These are phyloP conservation scores for Arnoldichthys spilopterus DNA, from an alignment of 2,797 vertebrate genomes.

Conservation along the genomic window DNA sequence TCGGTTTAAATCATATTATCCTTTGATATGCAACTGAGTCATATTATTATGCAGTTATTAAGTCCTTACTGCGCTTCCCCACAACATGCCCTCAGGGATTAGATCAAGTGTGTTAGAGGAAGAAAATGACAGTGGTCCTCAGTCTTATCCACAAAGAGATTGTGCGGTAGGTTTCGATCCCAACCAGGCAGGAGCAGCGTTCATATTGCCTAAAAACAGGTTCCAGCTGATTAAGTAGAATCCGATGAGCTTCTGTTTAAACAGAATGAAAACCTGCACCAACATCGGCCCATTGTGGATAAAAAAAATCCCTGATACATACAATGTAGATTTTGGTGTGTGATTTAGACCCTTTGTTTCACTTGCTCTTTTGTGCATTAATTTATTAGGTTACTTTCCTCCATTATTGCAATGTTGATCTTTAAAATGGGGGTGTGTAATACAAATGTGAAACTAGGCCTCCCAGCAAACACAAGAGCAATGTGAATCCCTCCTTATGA, in stretches of 20 bases:
- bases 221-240: no score
- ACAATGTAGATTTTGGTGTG: not conserved
- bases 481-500: constrained; percentile 31
- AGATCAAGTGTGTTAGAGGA: not conserved
- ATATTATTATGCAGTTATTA: not conserved
- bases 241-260: no score
- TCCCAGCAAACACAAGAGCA: constrained; percentile 15
- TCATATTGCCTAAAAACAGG: no score
- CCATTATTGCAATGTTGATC: not conserved
- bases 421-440: not conserved
- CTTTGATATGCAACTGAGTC: not conserved
- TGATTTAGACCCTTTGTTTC: not conserved
- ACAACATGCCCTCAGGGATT: not conserved
- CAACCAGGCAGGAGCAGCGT: no score
- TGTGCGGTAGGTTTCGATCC: no score
- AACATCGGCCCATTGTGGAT: no score
- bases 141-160: no score
- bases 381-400: not conserved
- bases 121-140: no score
- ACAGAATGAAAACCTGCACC: no score
- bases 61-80: not conserved
- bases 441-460: not conserved
- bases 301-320: no score
- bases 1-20: not conserved
- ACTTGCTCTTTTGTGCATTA: not conserved